These are phyloP conservation scores for Melopsittacus undulatus DNA, from an alignment of 2,797 vertebrate species.

Conservation along the genomic window DNA sequence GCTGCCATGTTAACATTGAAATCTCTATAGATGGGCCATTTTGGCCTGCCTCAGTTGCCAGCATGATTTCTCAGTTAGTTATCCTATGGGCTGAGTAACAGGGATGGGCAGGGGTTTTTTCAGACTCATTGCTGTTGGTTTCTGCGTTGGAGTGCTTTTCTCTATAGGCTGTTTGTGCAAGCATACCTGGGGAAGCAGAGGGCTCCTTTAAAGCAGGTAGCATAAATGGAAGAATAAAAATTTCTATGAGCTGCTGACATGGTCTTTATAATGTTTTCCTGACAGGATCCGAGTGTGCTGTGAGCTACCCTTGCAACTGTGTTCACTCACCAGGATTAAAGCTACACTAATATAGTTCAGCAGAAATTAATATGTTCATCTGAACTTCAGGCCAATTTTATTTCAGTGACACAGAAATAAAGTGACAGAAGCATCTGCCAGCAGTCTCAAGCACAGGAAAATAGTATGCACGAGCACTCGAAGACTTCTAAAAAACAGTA, in stretches of 20 bases:
- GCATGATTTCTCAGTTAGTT: not conserved
- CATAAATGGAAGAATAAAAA: not conserved
- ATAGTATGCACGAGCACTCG: not conserved
- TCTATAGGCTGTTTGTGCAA: not conserved
- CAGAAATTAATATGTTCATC: not conserved
- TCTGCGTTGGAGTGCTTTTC: not conserved
- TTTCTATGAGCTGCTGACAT: not conserved
- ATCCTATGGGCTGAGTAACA: not conserved
- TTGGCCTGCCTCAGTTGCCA: not conserved
- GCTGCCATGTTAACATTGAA: not conserved
- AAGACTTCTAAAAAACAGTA: slow-evolving; percentile 35
- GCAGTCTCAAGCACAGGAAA: not conserved
- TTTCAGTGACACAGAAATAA: not conserved
- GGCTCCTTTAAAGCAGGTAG: not conserved
- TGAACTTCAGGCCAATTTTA: slow-evolving; percentile 26
- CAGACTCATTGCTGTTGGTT: not conserved
- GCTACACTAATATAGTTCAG: not conserved
- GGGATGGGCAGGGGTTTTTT: not conserved
- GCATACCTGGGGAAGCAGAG: fast-evolving
- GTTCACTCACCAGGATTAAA: not conserved
- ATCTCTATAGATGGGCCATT: not conserved
- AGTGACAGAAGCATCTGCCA: slow-evolving; percentile 20
- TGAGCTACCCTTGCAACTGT: not conserved
- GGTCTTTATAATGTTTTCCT: not conserved
- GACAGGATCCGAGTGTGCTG: not conserved